phyloP scores from a whole-genome alignment of 2,797 vertebrate species.

The Ispidina lecontei region DNA sequence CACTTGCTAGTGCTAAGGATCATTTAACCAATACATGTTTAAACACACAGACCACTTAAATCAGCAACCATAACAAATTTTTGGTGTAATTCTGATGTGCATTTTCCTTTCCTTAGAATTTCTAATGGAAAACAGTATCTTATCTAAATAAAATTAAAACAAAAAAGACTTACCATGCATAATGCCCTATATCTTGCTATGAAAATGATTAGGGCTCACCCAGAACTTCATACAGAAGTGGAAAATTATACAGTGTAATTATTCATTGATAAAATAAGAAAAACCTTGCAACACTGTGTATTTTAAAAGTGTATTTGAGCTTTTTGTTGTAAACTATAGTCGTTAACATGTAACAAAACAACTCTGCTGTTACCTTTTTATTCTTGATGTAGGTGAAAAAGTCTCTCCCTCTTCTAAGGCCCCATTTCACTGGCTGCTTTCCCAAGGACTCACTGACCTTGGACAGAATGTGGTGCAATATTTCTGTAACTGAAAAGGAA shows the following conservation, averaged over 20 bases:
- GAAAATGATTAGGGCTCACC: neutral
- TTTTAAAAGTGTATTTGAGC: neutral
- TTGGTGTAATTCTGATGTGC: neutral
- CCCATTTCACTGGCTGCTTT: neutral
- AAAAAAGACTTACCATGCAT: neutral
- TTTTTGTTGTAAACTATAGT: neutral
- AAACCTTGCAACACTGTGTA: neutral
- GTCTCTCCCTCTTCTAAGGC: neutral
- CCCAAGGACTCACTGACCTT: slow-evolving; percentile 41
- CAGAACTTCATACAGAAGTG: neutral
- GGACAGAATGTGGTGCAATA: neutral
- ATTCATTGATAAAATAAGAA: neutral
- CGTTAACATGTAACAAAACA: neutral
- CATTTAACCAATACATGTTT: neutral
- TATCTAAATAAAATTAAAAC: neutral
- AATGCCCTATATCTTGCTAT: neutral
- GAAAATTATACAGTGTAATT: neutral
- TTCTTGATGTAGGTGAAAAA: neutral
- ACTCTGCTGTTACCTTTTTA: neutral
- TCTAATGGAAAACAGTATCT: neutral
- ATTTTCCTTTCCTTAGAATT: neutral
- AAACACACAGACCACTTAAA: neutral
- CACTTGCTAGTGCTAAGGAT: neutral
- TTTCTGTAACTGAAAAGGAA: slow-evolving; percentile 30
- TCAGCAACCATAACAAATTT: neutral